Conservation (phyloP, 1,140 invertebrate species). For the Philopotamus ludificatus region DNA sequence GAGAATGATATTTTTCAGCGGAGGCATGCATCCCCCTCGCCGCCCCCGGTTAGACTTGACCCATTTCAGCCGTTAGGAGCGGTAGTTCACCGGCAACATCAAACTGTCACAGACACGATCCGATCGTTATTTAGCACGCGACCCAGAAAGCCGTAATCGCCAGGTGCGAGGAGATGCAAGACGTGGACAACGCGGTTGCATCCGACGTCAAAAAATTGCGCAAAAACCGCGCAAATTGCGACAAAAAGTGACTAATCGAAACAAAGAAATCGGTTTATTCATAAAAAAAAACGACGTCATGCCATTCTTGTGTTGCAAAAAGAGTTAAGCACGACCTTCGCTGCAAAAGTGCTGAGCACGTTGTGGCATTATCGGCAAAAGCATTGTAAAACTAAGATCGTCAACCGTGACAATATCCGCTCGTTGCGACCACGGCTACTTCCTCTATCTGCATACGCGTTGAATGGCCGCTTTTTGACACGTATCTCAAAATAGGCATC, state of each 20-base stretch:
- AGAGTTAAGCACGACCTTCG: too few species aligned
- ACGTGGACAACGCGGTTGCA: not conserved
- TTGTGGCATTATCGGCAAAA: too few species aligned
- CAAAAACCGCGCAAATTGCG: too few species aligned
- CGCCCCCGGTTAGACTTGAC: conserved; percentile 31
- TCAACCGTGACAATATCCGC: conserved; percentile 30
- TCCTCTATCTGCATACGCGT: conserved; percentile 29
- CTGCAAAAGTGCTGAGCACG: too few species aligned
- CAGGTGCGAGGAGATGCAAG: conserved; percentile 14
- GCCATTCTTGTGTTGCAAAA: too few species aligned
- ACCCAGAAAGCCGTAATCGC: conserved; percentile 17
- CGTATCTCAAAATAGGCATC: too few species aligned
- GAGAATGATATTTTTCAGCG: too few species aligned
- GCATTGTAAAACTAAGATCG: conserved; percentile 15
- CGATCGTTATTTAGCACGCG: conserved; percentile 33
- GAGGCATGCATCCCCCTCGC: too few species aligned
- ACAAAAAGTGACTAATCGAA: too few species aligned
- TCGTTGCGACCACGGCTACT: conserved; percentile 27
- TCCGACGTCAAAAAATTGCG: not conserved
- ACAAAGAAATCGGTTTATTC: too few species aligned
- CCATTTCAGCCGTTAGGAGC: conserved; percentile 15
- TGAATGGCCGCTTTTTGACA: too few species aligned
- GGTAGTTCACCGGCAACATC: conserved; percentile 9
- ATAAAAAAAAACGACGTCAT: too few species aligned
- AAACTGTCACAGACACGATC: conserved; percentile 23